Evolutionary conservation across 1,140 invertebrate species (phyloP).

Genomic region (Oreohelix idahoensis): DNA sequence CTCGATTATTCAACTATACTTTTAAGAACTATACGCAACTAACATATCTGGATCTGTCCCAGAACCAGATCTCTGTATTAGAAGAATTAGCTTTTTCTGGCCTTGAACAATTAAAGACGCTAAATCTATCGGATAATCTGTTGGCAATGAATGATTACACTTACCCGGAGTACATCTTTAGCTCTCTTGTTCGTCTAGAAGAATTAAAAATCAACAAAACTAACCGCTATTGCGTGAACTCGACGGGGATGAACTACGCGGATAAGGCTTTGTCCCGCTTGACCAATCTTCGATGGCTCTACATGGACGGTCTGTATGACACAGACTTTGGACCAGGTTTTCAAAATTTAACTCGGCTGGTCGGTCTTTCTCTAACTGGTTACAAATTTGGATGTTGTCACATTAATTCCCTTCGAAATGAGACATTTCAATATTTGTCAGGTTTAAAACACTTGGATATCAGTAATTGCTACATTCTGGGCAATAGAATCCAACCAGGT

Average conservation of each 20-base stretch:
- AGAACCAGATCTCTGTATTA: not conserved
- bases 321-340: constrained; percentile 10
- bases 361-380: not conserved
- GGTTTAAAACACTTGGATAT: not conserved
- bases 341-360: not conserved
- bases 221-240: not conserved
- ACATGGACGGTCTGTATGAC: not conserved
- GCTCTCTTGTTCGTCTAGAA: not conserved
- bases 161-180: constrained; percentile 10
- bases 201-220: not conserved
- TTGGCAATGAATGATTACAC: not conserved
- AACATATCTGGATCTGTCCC: not conserved
- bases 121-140: not conserved
- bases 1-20: not conserved
- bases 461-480: not conserved
- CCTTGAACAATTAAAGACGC: not conserved
- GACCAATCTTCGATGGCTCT: not conserved
- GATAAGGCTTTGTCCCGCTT: not conserved
- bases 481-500: not conserved
- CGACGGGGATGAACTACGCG: not conserved
- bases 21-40: not conserved
- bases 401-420: not conserved
- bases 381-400: not conserved
- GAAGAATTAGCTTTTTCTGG: not conserved
- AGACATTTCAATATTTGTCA: constrained; percentile 1